A percentile compares a stretch with the other conserved stretches of the same genome.
phyloP scores from a whole-genome alignment of 2,113 vertebrate species.

The Tricholaema leucomelas region DNA sequence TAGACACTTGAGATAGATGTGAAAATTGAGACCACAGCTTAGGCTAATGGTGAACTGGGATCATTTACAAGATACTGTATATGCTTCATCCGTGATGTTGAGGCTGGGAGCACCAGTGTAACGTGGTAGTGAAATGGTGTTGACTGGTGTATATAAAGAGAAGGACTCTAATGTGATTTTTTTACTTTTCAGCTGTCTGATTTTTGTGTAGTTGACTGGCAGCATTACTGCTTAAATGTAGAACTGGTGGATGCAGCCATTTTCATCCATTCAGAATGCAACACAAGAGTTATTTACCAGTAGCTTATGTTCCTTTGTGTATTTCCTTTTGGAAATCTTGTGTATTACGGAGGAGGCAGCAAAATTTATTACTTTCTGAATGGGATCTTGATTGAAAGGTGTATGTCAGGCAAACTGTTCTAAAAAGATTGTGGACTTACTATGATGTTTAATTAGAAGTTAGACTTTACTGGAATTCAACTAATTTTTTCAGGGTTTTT shows the following conservation, averaged over 20 bases:
- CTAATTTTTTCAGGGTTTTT: background rate
- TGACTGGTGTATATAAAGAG: background rate
- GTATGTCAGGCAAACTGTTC: background rate
- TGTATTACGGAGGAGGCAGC: background rate
- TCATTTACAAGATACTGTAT: background rate
- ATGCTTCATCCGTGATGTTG: background rate
- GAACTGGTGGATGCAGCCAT: background rate
- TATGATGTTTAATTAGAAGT: background rate
- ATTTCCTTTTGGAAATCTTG: background rate
- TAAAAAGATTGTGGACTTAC: background rate
- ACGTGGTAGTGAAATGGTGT: background rate
- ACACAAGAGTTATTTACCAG: background rate
- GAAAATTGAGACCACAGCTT: conserved; percentile 1
- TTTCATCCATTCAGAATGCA: background rate
- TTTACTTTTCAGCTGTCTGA: background rate
- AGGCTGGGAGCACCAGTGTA: background rate
- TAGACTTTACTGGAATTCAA: background rate
- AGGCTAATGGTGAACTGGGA: background rate
- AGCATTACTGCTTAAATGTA: background rate
- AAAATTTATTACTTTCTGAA: background rate
- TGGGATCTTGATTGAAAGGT: background rate
- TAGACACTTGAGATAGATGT: conserved; percentile 10
- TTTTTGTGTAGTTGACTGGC: background rate
- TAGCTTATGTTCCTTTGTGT: background rate
- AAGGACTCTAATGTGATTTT: background rate